Evolutionary conservation across 2,113 vertebrate species (phyloP), one percentile per base, ranked within the genome.

Genomic region (Callospermophilus lateralis): DNA sequence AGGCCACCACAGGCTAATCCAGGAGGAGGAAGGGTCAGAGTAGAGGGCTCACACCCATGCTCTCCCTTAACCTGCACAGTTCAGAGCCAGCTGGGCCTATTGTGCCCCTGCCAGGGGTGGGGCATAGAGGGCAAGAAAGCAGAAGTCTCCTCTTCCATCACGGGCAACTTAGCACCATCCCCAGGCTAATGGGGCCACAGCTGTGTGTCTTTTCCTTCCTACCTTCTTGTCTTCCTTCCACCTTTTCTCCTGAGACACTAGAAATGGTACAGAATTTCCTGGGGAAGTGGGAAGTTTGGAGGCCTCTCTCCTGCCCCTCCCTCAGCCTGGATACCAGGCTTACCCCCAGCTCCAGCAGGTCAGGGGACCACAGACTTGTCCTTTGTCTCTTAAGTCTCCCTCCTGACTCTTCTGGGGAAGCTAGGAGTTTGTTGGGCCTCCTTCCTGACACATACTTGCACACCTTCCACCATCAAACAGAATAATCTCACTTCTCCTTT

Each of bases 101-200:
- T 9, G 77, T 22, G 22, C 20, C 55, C 61, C 28, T 37, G 26
- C 13, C n/a, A 17, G 11, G 32, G 6, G 13, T 6, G 0, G 30
- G 80, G 17, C 0, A 0, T 1, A 1, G 20, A 0, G 1, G 81
- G 22, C n/a, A 34, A 73, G 30, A 26, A 9, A 32, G 13, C 39
- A 6, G 30, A 53, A 20, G 30, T 39, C 19, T 15, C 20, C 4
- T 39, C 63, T 39, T 20, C 34, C 17, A 0, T 28, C 45, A 6
- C 26, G 13, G 72, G 28, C 12, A 1, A 26, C 2, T 22, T 1
- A 26, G n/a, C 86, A 63, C 0, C 32, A 12, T 19, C 39, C 53
- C 58, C 10, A 26, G 63, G 13, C 13, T 13, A 61, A 22, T 9
- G 72, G 61, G 30, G 13, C 30, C n/a, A 0, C 84, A 55, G 73